Evolutionary conservation across 2,888 invertebrate species (phyloP), one percentile per base, ranked within the genome.

Genomic region (Adineta ricciae): DNA sequence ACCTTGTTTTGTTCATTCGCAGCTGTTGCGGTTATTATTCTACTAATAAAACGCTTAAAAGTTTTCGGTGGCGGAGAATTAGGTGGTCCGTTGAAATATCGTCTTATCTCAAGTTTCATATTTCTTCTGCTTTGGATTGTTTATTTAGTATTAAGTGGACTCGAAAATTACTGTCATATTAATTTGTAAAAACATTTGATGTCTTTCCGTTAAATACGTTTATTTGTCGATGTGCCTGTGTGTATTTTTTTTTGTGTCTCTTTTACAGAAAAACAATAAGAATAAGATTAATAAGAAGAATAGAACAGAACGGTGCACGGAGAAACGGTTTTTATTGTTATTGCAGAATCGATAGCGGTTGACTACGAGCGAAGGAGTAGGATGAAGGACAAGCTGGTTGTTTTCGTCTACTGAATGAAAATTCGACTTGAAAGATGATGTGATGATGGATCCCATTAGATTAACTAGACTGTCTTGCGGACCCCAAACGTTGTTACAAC

Each of bases 1-100:
- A 97, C 97, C 83, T 93, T 98, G 88, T 98, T 95, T 93, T 96
- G 97, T 92, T 92, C 94, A 86, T 95, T 95, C 91, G 97, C 97
- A 38, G 92, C 93, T 38, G 88, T 97, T 78, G 95, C 94, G 86
- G 94, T 98, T 84, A 83, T 93, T 1, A 93, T 98, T 14, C 92
- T 99, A 87, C 91, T 97, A 88, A 88, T 95, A 84, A 92, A 97
- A 88, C 93, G 97, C 87, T 92, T 93, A 86, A 94, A 94, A 88
- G 91, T 92, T 83, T 92, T 96, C 85, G 92, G 90, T 24, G 95
- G 90, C 8, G 90, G 97, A 27, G 99, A 99, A 90, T 93, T 99
- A 84, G 99, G 99, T 41, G 99, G 99, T 1, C 96, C 96, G 0
- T 91, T 91, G 84, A 88, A 90, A 84, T 91, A 93, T 88, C 97